A percentile compares a stretch with the other conserved stretches of the same genome.
phyloP scores from a whole-genome alignment of 1,140 invertebrate species.

The Schlechtendalia chinensis region DNA sequence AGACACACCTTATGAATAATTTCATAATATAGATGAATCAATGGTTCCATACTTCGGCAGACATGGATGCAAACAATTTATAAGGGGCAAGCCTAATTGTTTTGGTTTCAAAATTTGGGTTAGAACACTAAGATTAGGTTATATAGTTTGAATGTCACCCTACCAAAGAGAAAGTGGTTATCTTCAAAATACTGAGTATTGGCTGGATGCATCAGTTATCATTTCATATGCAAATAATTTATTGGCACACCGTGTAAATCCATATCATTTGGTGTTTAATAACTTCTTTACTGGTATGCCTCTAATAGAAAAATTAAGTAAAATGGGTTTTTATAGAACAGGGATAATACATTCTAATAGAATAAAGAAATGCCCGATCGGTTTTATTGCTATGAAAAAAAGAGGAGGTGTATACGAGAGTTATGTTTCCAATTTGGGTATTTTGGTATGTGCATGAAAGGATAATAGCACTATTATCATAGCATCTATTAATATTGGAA shows the following conservation, averaged over 20 bases:
- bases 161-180: no score
- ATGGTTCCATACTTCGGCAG: slow-evolving; percentile 61
- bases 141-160: no score
- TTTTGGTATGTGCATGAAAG: slow-evolving; percentile 27
- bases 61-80: slow-evolving; percentile 58
- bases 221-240: no score
- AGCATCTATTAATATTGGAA: slow-evolving; percentile 10
- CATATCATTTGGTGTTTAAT: no score
- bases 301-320: no score
- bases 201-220: no score
- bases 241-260: no score
- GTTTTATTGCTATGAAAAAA: neutral
- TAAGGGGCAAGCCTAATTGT: slow-evolving; percentile 58
- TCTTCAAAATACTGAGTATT: no score
- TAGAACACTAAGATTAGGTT: slow-evolving; percentile 29
- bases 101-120: slow-evolving; percentile 59
- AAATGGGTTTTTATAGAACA: no score
- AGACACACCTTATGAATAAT: slow-evolving; percentile 55
- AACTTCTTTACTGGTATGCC: no score
- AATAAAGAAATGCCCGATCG: no score
- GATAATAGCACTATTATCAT: slow-evolving; percentile 22
- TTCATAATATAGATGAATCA: slow-evolving; percentile 57
- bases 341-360: no score
- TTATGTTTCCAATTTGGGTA: slow-evolving; percentile 9
- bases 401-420: neutral